These are phyloP conservation scores for Sphenodon punctatus DNA, from an alignment of 2,797 vertebrate genomes.

Conservation along the genomic window DNA sequence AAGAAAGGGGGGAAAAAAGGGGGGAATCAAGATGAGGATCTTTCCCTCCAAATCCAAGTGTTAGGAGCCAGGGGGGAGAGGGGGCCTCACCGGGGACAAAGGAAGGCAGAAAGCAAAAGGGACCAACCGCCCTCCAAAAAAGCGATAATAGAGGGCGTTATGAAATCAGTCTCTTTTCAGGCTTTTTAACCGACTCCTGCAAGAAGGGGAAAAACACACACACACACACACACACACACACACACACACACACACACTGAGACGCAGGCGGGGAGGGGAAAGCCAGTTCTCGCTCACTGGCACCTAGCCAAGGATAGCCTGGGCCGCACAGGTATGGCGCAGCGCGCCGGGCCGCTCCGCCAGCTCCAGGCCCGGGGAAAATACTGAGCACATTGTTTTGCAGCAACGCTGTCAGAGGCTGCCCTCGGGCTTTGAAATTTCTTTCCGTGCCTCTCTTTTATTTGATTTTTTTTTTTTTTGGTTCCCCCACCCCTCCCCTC, in stretches of 20 bases:
- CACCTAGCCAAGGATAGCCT: constrained; percentile 62
- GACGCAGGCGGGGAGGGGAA: not conserved
- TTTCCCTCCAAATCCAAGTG: not conserved
- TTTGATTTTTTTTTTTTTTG: not conserved
- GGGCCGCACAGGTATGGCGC: not conserved
- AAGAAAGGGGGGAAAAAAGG: constrained; percentile 35
- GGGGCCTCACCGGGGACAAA: constrained; percentile 50
- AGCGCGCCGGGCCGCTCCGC: not conserved
- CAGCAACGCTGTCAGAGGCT: constrained; percentile 29
- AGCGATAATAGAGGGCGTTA: not conserved
- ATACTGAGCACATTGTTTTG: constrained; percentile 4
- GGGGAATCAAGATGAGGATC: not conserved
- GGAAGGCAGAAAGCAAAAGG: no score
- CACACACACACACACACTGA: no score
- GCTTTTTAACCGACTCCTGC: not conserved
- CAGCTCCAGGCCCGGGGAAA: not conserved
- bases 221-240: no score
- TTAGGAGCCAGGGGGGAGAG: constrained; percentile 38
- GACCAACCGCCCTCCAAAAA: constrained; percentile 37
- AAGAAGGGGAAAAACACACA: not conserved
- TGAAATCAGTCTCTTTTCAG: not conserved
- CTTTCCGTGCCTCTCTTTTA: no score
- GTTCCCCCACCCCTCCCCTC: not conserved
- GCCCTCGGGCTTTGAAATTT: constrained; percentile 28
- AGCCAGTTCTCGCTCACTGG: constrained; percentile 57